Percentiles rank a stretch among this genome's conserved stretches.
Evolutionary conservation across 2,113 vertebrate genomes (phyloP).

Genomic region (Haplochromis burtoni): DNA sequence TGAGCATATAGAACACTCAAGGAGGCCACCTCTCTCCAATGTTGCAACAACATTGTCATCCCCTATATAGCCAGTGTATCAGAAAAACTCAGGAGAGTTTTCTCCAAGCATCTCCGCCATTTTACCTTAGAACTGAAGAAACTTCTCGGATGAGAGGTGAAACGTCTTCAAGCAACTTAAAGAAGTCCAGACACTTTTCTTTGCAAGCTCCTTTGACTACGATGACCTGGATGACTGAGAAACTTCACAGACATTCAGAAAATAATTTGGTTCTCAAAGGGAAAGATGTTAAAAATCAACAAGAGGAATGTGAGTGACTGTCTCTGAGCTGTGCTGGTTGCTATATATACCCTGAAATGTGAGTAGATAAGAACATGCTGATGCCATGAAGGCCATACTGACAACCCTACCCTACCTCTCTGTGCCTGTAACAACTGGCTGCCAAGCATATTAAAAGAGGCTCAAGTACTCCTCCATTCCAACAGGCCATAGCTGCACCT

Average conservation of each 20-base stretch:
- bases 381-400: slow-evolving; percentile 41
- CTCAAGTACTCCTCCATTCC: not conserved
- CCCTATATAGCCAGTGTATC: no score
- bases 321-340: not conserved
- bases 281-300: not conserved
- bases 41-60: no score
- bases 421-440: not conserved
- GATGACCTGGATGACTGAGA: not conserved
- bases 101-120: no score
- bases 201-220: not conserved
- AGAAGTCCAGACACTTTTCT: not conserved
- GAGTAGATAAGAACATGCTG: slow-evolving; percentile 55
- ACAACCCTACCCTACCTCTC: slow-evolving; percentile 27
- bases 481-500: not conserved
- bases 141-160: not conserved
- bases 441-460: not conserved
- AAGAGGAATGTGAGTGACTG: not conserved
- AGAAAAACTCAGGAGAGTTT: no score
- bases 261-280: not conserved
- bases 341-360: slow-evolving; percentile 71
- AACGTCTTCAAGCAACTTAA: not conserved
- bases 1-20: not conserved
- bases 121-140: not conserved
- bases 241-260: not conserved
- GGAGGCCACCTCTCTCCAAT: not conserved